phyloP scores from a whole-genome alignment of 2,113 vertebrate genomes.

The Edolisoma coerulescens region DNA sequence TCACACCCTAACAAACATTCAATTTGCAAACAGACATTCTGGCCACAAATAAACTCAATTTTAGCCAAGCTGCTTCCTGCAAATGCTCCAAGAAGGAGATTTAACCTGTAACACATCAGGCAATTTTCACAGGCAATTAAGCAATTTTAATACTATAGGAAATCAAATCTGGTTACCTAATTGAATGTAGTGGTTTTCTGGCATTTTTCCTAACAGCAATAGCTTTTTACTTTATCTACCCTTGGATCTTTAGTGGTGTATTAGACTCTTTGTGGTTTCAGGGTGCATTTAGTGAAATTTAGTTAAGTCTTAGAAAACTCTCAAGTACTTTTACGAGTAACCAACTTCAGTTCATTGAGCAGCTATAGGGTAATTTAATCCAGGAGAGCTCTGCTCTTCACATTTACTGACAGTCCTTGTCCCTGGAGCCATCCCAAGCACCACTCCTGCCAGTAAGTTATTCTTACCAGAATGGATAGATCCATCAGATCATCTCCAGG shows the following conservation, averaged over 20 bases:
- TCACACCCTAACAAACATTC: background rate
- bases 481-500: background rate
- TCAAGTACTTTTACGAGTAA: background rate
- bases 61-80: background rate
- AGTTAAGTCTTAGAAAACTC: background rate
- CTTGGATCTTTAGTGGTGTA: background rate
- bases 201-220: background rate
- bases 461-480: background rate
- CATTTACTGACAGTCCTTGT: background rate
- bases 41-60: background rate
- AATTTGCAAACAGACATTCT: background rate
- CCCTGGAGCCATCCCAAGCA: background rate
- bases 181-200: background rate
- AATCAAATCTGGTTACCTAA: conserved; percentile 36
- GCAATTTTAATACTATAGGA: conserved; percentile 20
- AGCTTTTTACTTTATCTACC: background rate
- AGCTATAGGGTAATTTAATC: background rate
- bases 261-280: background rate
- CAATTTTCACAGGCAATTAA: conserved; percentile 48
- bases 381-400: background rate
- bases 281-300: background rate
- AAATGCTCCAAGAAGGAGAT: background rate
- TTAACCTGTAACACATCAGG: conserved; percentile 11
- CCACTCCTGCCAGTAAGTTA: background rate
- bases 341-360: background rate